Evolutionary conservation across 1,140 invertebrate genomes (phyloP), one percentile per base, ranked within the genome.

Genomic region (Lepidurus packardi): DNA sequence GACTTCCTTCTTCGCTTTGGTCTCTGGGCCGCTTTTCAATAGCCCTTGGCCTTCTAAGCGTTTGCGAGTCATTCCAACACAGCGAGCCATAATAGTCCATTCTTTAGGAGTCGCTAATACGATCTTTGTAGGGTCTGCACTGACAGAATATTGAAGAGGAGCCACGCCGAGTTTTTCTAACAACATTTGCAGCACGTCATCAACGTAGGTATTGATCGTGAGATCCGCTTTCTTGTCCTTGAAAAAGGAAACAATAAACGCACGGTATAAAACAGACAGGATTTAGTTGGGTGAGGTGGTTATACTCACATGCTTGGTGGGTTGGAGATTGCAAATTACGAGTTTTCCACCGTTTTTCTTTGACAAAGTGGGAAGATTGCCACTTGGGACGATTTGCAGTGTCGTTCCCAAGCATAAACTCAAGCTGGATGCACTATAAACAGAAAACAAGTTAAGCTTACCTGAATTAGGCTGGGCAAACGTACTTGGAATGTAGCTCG

Each of bases 301-400:
- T 80, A 53, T n/a, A 87, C 88, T 89, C 88, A 95, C 94, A 88
- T 97, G 93, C 89, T 98, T 98, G 21, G 97, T 99, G 53, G 93
- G 91, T 86, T 99, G 98, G 43, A 99, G 87, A 87, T 99, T 99
- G 77, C 97, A 93, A 82, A 98, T 96, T 7, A 96, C 95, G 74
- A 99, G 85, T 86, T 93, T 93, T 75, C 95, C 92, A 73, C 91
- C 92, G 84, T 93, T 93, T 84, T 95, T 95, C 82, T 96, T 93
- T 41, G 92, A 93, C 79, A 92, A 89, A 24, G 98, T 84, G 43
- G 98, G 98, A 80, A 99, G 87, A 85, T 96, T 96, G 44, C 96
- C 97, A 87, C 95, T 97, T 75, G 98, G 98, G 82, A 97, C 90
- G 82, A 99, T 99, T 90, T 99, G 97, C 73, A 99, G 86, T 24